Conservation (phyloP, 2,888 invertebrate species). For the Phragmatobia fuliginosa region DNA sequence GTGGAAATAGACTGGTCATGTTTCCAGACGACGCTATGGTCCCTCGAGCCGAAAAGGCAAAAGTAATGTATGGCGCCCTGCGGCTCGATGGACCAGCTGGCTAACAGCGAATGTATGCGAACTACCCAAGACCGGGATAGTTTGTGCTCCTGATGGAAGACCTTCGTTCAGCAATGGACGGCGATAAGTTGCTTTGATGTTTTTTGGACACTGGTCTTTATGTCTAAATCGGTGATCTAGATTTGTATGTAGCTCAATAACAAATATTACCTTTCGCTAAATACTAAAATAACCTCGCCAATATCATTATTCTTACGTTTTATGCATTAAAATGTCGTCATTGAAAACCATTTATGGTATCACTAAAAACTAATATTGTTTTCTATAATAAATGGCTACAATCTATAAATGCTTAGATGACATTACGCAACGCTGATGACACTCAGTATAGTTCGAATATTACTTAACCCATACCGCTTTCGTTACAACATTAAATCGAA, state of each 20-base stretch:
- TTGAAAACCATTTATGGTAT: neutral
- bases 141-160: too few species aligned
- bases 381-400: slow-evolving; percentile 4
- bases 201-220: neutral
- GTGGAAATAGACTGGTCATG: too few species aligned
- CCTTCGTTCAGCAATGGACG: too few species aligned
- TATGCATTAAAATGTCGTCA: neutral
- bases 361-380: neutral
- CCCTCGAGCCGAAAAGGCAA: too few species aligned
- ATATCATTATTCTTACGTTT: neutral
- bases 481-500: slow-evolving; percentile 29
- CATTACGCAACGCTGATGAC: slow-evolving; percentile 26
- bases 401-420: slow-evolving; percentile 10
- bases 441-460: slow-evolving; percentile 36
- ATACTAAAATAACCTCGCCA: neutral
- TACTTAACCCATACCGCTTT: slow-evolving; percentile 43
- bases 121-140: too few species aligned
- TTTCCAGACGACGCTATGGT: too few species aligned
- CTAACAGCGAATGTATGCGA: too few species aligned
- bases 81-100: too few species aligned
- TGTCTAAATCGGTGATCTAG: neutral
- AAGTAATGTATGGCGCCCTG: too few species aligned
- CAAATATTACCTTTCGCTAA: neutral
- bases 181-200: too few species aligned
- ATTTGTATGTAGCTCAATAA: neutral